Evolutionary conservation across 2,113 vertebrate genomes (phyloP), one percentile per base, ranked within the genome.

Genomic region (Vanacampus margaritifer): DNA sequence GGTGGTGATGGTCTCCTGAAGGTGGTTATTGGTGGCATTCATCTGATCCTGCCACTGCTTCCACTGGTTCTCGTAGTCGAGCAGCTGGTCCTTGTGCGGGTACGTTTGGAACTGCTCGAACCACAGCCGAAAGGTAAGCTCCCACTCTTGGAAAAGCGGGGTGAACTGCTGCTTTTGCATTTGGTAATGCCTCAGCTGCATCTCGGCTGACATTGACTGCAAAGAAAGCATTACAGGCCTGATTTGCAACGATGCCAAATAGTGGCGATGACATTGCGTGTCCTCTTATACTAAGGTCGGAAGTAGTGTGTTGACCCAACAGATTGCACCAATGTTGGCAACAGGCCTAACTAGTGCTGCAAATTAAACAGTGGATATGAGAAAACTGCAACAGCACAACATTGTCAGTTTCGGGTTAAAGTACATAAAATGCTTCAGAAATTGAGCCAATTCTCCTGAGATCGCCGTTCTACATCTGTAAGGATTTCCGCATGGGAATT

Each of bases 11-110:
- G 94, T 93, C 76, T 98, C 97, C 68, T 95, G 94, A 59, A 98
- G 89, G 75, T 96, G 95, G 6, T 89, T 89, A 45, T 94, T 94
- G 45, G 96, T 96, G 64, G 95, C 93, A 79, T 94, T 96, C 94
- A 99, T 97, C 81, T 99, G 97, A 32, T 95, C 95, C 80, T 98
- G 95, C 97, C 97, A 99, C 37, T 97, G 94, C 62, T 94, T 97
- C 97, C 97, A 99, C 53, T 99, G 97, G 50, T 91, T 93, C 79
- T 96, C 96, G 77, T 97, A 98, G 72, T 98, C 95, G 58, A 96
- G 92, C 61, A 99, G 92, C 76, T 98, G 96, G 77, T 98, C 95
- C 90, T 98, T 98, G 81, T 99, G 96, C 48, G 96, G 97, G 74
- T 99, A 98, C 1, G 92, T 87, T 82, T 95, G 93, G 71, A 98